phyloP scores from a whole-genome alignment of 2,888 invertebrate species.

The Mimas tiliae region DNA sequence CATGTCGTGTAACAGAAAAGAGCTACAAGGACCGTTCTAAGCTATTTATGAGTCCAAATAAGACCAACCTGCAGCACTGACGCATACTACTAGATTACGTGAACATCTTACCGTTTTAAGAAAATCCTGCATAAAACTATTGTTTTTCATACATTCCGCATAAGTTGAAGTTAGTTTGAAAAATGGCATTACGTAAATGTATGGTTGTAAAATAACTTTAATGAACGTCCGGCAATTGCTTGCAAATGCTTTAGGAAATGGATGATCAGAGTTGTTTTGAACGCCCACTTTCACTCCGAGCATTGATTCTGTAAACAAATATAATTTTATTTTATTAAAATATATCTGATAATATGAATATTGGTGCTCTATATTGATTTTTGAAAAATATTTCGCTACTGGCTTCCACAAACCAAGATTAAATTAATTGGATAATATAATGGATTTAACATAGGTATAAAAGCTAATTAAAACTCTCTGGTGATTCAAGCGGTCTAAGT shows the following conservation, averaged over 20 bases:
- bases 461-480: no score
- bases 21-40: no score
- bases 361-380: no score
- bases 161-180: background rate
- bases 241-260: conserved; percentile 49
- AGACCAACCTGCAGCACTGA: no score
- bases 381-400: no score
- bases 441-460: no score
- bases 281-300: conserved; percentile 47
- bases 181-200: background rate
- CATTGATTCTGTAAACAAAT: conserved; percentile 39
- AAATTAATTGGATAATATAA: no score
- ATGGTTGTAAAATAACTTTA: background rate
- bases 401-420: no score
- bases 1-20: no score
- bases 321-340: background rate
- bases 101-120: background rate
- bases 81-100: no score
- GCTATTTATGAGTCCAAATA: no score
- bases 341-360: background rate
- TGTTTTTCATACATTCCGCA: background rate
- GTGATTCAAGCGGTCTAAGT: no score
- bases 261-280: conserved; percentile 40
- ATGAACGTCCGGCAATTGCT: conserved; percentile 29
- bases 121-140: background rate